phyloP scores from a whole-genome alignment of 2,797 vertebrate genomes.

The Hemibagrus guttatus region DNA sequence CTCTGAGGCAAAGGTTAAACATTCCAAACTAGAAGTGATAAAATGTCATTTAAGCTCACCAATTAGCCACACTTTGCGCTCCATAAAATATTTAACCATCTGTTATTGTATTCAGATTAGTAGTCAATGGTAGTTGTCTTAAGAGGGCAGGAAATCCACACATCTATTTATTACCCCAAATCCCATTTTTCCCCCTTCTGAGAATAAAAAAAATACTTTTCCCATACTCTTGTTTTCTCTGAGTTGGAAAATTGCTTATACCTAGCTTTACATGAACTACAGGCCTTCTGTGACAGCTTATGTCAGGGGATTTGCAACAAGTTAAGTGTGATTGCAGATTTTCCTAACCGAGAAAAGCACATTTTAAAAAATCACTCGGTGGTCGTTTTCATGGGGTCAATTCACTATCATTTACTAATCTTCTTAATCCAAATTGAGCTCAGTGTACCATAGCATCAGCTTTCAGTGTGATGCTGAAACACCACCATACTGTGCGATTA shows the following conservation, averaged over 20 bases:
- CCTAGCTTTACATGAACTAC: neutral
- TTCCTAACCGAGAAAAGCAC: neutral
- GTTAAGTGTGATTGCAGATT: constrained; percentile 21
- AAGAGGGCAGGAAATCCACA: constrained; percentile 34
- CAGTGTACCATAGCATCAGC: constrained; percentile 14
- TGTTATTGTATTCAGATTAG: constrained; percentile 61
- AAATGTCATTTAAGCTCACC: constrained; percentile 60
- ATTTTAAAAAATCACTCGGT: constrained; percentile 16
- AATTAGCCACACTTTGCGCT: constrained; percentile 59
- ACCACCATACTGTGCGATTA: constrained; percentile 39
- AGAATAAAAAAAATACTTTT: neutral
- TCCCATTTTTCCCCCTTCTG: neutral
- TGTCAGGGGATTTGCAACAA: constrained; percentile 9
- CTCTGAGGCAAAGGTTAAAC: constrained; percentile 59
- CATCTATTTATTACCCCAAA: constrained; percentile 44
- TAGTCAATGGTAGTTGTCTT: constrained; percentile 46
- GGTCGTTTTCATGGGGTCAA: neutral
- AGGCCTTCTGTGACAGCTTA: neutral
- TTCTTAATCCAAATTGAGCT: constrained; percentile 32
- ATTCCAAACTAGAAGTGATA: constrained; percentile 55
- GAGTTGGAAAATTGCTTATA: constrained; percentile 20
- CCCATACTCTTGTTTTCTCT: constrained; percentile 21
- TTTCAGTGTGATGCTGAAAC: neutral
- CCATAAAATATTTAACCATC: constrained; percentile 63
- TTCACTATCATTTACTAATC: constrained; percentile 30